Percentiles rank a stretch among this genome's conserved stretches.
Conservation (phyloP, 2,113 vertebrate genomes). For the Eublepharis macularius region DNA sequence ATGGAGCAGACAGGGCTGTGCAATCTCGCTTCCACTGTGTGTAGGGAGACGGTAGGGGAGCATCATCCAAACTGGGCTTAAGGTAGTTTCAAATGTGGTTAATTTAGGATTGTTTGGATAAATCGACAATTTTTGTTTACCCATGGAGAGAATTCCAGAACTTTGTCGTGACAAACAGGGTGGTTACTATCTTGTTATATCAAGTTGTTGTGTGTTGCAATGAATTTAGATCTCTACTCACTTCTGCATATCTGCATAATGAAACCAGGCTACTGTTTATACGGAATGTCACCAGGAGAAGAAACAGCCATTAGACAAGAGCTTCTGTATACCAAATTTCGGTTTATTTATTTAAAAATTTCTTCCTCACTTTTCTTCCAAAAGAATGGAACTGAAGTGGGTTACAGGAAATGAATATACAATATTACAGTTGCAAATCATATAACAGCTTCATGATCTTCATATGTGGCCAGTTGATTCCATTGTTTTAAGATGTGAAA, state of each 20-base stretch:
- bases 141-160: neutral
- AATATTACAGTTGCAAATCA: neutral
- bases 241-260: constrained; percentile 22
- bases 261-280: neutral
- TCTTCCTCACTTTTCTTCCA: neutral
- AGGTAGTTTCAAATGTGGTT: neutral
- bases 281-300: neutral
- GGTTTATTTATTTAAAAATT: neutral
- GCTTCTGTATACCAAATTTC: neutral
- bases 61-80: neutral
- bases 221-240: constrained; percentile 9
- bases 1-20: neutral
- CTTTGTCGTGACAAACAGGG: neutral
- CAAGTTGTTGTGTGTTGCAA: neutral
- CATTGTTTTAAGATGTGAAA: neutral
- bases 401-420: neutral
- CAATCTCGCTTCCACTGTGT: neutral
- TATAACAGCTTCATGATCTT: neutral
- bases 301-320: neutral
- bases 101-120: neutral
- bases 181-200: neutral
- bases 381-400: neutral
- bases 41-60: neutral
- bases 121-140: neutral
- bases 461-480: neutral